Evolutionary conservation across 1,140 invertebrate genomes (phyloP).

Genomic region (Hyposmocoma kahamanoa): DNA sequence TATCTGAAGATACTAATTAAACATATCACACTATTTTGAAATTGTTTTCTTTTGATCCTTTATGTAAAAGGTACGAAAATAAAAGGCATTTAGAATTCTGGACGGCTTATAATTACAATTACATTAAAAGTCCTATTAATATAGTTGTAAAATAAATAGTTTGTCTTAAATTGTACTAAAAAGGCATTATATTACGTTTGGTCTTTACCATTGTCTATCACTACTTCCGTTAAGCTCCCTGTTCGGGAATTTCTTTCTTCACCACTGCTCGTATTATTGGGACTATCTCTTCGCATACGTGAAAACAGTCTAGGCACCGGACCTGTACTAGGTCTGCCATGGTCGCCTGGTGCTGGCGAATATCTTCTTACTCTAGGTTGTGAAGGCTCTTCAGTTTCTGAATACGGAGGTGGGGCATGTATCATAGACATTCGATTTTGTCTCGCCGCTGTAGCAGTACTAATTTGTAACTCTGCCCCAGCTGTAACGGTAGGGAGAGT

Average conservation of each 20-base stretch:
- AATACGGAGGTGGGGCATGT: slow-evolving; percentile 54
- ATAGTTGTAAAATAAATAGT: slow-evolving; percentile 16
- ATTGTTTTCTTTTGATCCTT: slow-evolving; percentile 20
- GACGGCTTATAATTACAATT: slow-evolving; percentile 31
- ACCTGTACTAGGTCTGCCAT: slow-evolving; percentile 35
- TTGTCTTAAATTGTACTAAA: slow-evolving; percentile 40
- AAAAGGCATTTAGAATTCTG: slow-evolving; percentile 15
- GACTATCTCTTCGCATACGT: slow-evolving; percentile 55
- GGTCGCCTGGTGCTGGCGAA: slow-evolving; percentile 50
- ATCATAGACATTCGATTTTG: slow-evolving; percentile 62
- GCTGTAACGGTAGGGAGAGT: slow-evolving; percentile 61
- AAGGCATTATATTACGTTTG: slow-evolving; percentile 52
- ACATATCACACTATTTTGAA: slow-evolving; percentile 45
- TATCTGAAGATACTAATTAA: slow-evolving; percentile 64
- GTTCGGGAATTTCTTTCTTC: slow-evolving; percentile 48
- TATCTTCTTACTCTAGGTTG: slow-evolving; percentile 48
- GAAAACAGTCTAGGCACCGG: slow-evolving; percentile 59
- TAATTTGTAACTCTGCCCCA: slow-evolving; percentile 57
- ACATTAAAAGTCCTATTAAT: slow-evolving; percentile 23
- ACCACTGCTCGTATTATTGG: slow-evolving; percentile 12
- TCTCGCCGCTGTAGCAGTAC: slow-evolving; percentile 51
- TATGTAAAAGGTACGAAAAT: slow-evolving; percentile 6
- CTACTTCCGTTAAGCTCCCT: slow-evolving; percentile 59
- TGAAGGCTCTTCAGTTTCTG: slow-evolving; percentile 39
- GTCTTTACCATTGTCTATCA: slow-evolving; percentile 61